Percentiles rank a stretch among this genome's conserved stretches.
phyloP scores from a whole-genome alignment of 2,797 vertebrate species.

The Merluccius polli region DNA sequence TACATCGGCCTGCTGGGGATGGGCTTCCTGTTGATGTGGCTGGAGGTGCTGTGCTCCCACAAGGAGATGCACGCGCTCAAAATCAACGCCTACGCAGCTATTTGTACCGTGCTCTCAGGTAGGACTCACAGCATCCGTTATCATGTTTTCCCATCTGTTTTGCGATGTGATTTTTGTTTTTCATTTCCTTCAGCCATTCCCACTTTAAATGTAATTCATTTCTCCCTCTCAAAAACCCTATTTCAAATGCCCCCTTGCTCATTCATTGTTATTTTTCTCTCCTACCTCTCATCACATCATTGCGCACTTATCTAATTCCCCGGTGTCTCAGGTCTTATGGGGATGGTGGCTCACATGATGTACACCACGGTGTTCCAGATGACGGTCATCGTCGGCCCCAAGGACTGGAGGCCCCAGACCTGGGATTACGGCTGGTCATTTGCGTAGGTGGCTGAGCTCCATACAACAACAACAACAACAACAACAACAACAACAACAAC shows the following conservation, averaged over 20 bases:
- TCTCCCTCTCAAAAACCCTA: not conserved
- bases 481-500: too few relatives aligned
- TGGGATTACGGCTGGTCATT: constrained; percentile 76
- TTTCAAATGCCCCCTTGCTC: not conserved
- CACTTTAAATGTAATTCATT: not conserved
- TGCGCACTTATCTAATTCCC: not conserved
- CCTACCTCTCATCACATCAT: not conserved
- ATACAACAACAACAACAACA: not conserved
- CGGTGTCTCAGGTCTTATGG: constrained; percentile 68
- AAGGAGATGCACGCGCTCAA: constrained; percentile 80
- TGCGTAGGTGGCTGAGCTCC: constrained; percentile 55
- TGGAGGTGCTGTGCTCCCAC: constrained; percentile 75
- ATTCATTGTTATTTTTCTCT: not conserved
- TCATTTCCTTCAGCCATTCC: not conserved
- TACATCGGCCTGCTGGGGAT: constrained; percentile 80
- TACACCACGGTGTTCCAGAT: constrained; percentile 82
- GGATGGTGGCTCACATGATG: constrained; percentile 85
- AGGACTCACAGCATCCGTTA: constrained; percentile 12
- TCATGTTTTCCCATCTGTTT: not conserved
- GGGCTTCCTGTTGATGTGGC: constrained; percentile 83
- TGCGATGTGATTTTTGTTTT: not conserved
- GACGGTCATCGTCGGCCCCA: constrained; percentile 80
- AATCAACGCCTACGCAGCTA: constrained; percentile 81
- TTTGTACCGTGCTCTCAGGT: constrained; percentile 83
- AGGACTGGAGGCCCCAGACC: constrained; percentile 81